Conservation (phyloP, 2,113 vertebrate genomes). For the Cephalopterus ornatus region DNA sequence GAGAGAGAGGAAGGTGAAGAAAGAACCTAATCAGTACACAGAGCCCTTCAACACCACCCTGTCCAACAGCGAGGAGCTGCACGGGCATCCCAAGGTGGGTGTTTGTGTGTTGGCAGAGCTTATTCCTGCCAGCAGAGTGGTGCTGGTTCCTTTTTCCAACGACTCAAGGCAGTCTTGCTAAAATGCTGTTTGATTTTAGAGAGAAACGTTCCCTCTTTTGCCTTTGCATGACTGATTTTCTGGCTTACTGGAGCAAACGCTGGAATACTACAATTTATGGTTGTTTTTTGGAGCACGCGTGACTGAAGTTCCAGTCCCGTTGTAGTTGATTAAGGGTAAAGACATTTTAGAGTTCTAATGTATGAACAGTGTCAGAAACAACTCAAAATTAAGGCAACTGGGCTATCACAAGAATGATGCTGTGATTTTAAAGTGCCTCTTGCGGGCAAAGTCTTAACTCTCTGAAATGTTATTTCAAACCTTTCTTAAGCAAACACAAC, state of each 20-base stretch:
- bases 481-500: background rate
- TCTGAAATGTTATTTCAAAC: background rate
- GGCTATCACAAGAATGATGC: background rate
- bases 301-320: background rate
- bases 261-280: background rate
- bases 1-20: conserved; percentile 80
- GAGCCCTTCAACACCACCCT: conserved; percentile 81
- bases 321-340: background rate
- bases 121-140: background rate
- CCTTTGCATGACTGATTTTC: background rate
- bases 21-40: conserved; percentile 77
- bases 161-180: background rate
- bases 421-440: background rate
- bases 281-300: background rate
- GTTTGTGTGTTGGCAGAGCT: background rate
- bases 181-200: background rate
- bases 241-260: background rate
- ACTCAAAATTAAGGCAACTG: background rate
- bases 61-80: conserved; percentile 83
- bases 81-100: conserved; percentile 79
- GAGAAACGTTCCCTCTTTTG: background rate
- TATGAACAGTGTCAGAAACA: background rate
- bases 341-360: background rate
- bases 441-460: background rate
- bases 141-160: background rate